These are phyloP conservation scores for Ceratosolen fusciceps DNA, from an alignment of 1,140 invertebrate species.

Conservation along the genomic window DNA sequence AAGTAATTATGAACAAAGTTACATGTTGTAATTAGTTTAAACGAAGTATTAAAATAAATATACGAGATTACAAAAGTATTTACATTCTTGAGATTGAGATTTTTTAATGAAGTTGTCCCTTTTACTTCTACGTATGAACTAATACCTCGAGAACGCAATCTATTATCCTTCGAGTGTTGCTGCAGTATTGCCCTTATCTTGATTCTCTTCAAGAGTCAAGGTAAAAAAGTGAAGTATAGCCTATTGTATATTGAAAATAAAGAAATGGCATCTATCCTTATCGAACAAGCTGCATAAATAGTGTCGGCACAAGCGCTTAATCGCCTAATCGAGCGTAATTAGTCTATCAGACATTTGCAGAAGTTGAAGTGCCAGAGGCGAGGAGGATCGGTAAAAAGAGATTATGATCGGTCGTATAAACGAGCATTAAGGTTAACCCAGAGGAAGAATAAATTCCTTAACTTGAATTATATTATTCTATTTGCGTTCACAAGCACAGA, in stretches of 20 bases:
- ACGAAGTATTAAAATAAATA: not conserved
- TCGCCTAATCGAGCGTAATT: conserved; percentile 34
- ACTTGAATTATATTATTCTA: not conserved
- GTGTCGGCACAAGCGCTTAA: not conserved
- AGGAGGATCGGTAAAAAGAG: conserved; percentile 6
- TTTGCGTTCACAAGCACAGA: not conserved
- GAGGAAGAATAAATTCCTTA: not conserved
- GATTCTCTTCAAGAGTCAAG: not conserved
- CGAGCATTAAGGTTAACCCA: not conserved
- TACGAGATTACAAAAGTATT: not conserved
- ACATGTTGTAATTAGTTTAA: no score
- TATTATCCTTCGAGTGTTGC: not conserved
- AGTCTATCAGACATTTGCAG: conserved; percentile 10
- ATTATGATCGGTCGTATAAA: conserved; percentile 20
- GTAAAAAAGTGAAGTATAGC: conserved; percentile 7
- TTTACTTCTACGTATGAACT: not conserved
- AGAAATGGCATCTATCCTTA: not conserved
- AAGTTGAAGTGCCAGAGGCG: not conserved
- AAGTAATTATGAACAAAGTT: no score
- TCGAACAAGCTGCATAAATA: conserved; percentile 19
- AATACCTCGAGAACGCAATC: not conserved
- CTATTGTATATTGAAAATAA: conserved; percentile 19
- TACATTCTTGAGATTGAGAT: not conserved
- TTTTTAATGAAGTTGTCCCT: not conserved
- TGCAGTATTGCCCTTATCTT: not conserved